These are phyloP conservation scores for Stegastes partitus DNA, from an alignment of 2,113 vertebrate species.

Conservation along the genomic window DNA sequence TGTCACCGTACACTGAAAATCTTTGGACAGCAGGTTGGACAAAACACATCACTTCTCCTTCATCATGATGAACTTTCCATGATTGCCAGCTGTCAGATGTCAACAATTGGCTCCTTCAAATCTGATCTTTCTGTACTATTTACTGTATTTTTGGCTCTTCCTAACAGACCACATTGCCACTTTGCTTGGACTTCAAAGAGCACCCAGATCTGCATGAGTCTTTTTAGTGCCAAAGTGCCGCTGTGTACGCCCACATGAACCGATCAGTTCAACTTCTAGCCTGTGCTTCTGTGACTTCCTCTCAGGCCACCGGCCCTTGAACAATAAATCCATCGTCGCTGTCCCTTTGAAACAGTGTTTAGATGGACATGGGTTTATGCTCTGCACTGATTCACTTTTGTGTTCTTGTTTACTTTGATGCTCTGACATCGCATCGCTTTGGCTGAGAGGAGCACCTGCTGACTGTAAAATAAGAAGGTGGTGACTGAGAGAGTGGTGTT, in stretches of 20 bases:
- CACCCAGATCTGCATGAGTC: background rate
- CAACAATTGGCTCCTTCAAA: too few relatives aligned
- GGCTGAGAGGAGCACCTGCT: constrained; percentile 54
- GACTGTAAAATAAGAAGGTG: constrained; percentile 49
- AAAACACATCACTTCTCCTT: background rate
- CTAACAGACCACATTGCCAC: too few relatives aligned
- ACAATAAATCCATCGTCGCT: constrained; percentile 21
- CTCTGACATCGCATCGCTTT: background rate
- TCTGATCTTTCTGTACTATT: too few relatives aligned
- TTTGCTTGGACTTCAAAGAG: too few relatives aligned
- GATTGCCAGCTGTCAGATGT: too few relatives aligned
- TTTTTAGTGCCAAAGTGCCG: background rate
- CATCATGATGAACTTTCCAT: background rate
- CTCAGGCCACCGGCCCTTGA: background rate
- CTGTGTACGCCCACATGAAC: too few relatives aligned
- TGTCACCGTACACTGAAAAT: too few relatives aligned
- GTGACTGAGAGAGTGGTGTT: constrained; percentile 49
- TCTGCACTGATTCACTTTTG: constrained; percentile 13
- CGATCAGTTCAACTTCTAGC: background rate
- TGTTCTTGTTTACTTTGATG: constrained; percentile 41
- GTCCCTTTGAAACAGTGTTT: constrained; percentile 8
- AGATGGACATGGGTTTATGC: constrained; percentile 12
- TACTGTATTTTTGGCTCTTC: too few relatives aligned
- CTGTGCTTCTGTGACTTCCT: constrained; percentile 1
- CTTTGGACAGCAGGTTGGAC: too few relatives aligned